Conservation (phyloP, 2,113 vertebrate genomes). For the Ammodytes marinus region DNA sequence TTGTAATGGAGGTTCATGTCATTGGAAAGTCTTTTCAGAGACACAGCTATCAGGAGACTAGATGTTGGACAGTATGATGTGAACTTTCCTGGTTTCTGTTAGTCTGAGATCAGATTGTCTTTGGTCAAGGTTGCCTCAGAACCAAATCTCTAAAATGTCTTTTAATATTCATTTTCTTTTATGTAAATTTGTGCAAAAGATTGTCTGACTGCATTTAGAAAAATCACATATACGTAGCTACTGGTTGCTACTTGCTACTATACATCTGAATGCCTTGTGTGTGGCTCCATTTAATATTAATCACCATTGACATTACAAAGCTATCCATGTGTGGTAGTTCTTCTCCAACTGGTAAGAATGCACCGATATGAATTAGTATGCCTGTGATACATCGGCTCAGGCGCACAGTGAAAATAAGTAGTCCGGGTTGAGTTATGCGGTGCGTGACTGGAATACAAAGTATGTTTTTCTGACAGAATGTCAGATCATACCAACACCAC, state of each 20-base stretch:
- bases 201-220: not conserved
- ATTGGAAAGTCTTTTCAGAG: conserved; percentile 48
- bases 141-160: not conserved
- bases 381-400: conserved; percentile 34
- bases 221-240: not conserved
- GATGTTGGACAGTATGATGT: conserved; percentile 43
- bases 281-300: not conserved
- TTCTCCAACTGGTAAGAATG: not conserved
- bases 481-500: conserved; percentile 42
- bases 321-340: not conserved
- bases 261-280: not conserved
- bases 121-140: conserved; percentile 16
- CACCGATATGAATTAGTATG: conserved; percentile 37
- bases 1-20: conserved; percentile 34
- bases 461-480: conserved; percentile 44
- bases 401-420: conserved; percentile 24
- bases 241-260: not conserved
- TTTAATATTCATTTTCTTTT: not conserved
- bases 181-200: not conserved
- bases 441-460: conserved; percentile 64
- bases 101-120: conserved; percentile 28
- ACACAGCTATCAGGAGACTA: conserved; percentile 17
- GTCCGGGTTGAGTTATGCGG: conserved; percentile 29
- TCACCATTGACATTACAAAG: not conserved
- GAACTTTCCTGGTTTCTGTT: conserved; percentile 46